Evolutionary conservation across 2,797 vertebrate species (phyloP).

Genomic region (Alauda arvensis): DNA sequence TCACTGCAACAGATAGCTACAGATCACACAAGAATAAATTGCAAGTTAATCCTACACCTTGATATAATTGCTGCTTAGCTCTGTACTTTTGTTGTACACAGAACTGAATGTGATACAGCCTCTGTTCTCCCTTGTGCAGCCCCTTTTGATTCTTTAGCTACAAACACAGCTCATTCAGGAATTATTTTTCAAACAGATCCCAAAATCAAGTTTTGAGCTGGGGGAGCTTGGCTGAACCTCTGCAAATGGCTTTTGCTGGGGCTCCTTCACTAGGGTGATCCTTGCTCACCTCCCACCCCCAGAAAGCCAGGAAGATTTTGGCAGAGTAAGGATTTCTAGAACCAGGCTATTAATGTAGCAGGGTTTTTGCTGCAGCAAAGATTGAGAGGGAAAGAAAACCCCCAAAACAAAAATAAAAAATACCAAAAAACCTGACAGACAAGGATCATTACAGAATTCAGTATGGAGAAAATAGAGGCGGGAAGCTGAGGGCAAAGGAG

Average conservation of each 20-base stretch:
- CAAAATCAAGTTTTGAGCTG: not conserved
- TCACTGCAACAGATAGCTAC: not conserved
- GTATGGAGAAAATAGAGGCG: not conserved
- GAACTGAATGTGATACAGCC: not conserved
- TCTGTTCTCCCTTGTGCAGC: not conserved
- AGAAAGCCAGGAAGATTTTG: not conserved
- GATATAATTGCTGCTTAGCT: not conserved
- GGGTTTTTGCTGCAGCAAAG: not conserved
- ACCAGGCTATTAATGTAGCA: not conserved
- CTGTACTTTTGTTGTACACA: not conserved
- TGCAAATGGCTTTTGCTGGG: not conserved
- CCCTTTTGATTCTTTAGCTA: not conserved
- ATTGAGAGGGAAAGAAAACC: not conserved
- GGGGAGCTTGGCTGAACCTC: not conserved
- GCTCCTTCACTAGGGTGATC: fast-evolving
- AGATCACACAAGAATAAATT: not conserved
- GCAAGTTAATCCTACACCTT: not conserved
- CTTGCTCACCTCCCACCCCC: fast-evolving
- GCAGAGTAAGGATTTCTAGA: not conserved
- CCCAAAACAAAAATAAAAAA: too few relatives aligned
- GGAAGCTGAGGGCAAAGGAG: not conserved
- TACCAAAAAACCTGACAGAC: not conserved
- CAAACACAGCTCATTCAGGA: not conserved
- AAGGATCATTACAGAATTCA: not conserved
- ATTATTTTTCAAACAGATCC: not conserved